Percentiles rank a stretch among this genome's conserved stretches.
These are phyloP conservation scores for Lobophora halterata DNA, from an alignment of 2,888 invertebrate species.

Conservation along the genomic window DNA sequence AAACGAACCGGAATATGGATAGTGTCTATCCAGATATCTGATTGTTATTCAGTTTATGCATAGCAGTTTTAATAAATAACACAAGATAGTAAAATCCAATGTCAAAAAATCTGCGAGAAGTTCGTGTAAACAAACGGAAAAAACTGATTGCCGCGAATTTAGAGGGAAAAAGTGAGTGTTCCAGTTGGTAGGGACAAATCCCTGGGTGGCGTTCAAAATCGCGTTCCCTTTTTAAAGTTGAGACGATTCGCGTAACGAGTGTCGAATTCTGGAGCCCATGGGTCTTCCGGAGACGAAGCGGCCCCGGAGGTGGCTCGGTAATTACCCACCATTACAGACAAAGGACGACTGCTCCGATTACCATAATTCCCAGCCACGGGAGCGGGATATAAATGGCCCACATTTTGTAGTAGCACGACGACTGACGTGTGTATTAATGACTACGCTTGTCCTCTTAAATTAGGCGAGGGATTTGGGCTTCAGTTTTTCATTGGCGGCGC, in stretches of 20 bases:
- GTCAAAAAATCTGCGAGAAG: conserved; percentile 39
- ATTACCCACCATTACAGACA: conserved; percentile 80
- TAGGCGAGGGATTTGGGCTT: conserved; percentile 77
- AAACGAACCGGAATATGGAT: conserved; percentile 66
- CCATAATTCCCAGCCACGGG: conserved; percentile 77
- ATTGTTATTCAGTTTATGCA: conserved; percentile 63
- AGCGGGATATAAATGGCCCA: conserved; percentile 76
- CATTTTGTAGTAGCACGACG: conserved; percentile 78
- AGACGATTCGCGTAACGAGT: conserved; percentile 79
- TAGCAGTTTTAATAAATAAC: conserved; percentile 57
- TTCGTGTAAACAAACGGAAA: conserved; percentile 45
- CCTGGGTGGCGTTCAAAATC: conserved; percentile 71
- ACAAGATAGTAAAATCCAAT: conserved; percentile 43
- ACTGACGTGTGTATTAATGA: conserved; percentile 80
- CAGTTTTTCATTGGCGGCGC: conserved; percentile 69
- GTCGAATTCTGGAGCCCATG: conserved; percentile 72
- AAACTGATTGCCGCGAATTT: conserved; percentile 49
- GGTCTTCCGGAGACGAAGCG: conserved; percentile 66
- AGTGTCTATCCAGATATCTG: conserved; percentile 59
- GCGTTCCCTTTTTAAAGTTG: conserved; percentile 77
- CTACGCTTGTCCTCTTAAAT: conserved; percentile 78
- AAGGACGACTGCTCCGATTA: conserved; percentile 79
- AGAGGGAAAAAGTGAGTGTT: conserved; percentile 53
- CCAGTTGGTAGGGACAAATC: conserved; percentile 58
- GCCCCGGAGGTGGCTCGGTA: conserved; percentile 75